Conservation (phyloP, 1,140 invertebrate species). For the Pachypeltis micranthus region DNA sequence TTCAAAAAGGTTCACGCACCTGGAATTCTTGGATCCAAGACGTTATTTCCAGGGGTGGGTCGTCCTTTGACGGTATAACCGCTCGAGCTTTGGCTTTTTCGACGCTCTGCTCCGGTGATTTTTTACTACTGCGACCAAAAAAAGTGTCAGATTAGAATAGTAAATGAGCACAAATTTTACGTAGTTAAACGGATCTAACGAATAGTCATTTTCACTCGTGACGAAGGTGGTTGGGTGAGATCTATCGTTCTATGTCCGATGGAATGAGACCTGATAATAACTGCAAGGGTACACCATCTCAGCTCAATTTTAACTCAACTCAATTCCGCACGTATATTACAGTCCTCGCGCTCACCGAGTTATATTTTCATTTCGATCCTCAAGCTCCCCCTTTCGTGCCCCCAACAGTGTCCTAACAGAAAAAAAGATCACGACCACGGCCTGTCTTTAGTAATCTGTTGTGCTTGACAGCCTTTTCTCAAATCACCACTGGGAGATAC, state of each 20-base stretch:
- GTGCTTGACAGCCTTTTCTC: too few species aligned
- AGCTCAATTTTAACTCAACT: neutral
- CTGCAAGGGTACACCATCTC: neutral
- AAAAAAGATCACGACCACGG: too few species aligned
- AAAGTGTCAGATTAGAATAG: conserved; percentile 12
- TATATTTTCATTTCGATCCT: too few species aligned
- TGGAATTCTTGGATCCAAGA: conserved; percentile 65
- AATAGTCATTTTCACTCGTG: neutral
- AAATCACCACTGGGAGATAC: too few species aligned
- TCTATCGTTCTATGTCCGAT: neutral
- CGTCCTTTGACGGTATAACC: conserved; percentile 62
- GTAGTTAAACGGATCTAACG: neutral
- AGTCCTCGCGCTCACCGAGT: too few species aligned
- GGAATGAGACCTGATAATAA: neutral
- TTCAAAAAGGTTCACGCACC: too few species aligned
- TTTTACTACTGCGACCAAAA: conserved; percentile 24
- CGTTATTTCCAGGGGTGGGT: conserved; percentile 63
- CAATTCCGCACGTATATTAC: too few species aligned
- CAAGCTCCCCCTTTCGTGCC: too few species aligned
- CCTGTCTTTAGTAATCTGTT: too few species aligned
- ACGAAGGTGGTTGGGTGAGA: conserved; percentile 6
- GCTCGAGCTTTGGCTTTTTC: conserved; percentile 40
- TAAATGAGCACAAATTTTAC: conserved; percentile 14
- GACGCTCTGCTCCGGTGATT: conserved; percentile 20
- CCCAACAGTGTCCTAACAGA: too few species aligned